A percentile compares a stretch with the other conserved stretches of the same genome.
Conservation (phyloP, 2,797 vertebrate species). For the Heteromormyrus szaboi region DNA sequence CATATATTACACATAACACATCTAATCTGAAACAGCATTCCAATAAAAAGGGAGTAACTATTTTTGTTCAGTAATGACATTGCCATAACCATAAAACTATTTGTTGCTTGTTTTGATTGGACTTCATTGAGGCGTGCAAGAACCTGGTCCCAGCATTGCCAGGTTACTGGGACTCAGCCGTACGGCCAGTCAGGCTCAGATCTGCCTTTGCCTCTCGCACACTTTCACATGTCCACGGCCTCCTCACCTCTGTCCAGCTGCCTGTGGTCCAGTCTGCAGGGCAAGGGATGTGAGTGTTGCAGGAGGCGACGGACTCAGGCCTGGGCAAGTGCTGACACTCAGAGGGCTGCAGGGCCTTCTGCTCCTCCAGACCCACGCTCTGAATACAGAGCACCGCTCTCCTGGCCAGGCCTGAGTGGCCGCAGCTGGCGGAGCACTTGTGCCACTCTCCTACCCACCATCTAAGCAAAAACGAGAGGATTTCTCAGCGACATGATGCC, state of each 20-base stretch:
- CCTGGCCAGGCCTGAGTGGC: conserved; percentile 58
- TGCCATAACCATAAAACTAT: neutral
- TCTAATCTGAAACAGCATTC: neutral
- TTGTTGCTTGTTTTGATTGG: neutral
- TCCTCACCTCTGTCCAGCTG: conserved; percentile 82
- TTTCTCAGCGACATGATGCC: neutral
- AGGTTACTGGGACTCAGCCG: neutral
- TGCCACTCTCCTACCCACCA: conserved; percentile 94
- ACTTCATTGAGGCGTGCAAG: neutral
- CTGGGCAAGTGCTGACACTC: conserved; percentile 68
- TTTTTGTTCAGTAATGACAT: conserved; percentile 1
- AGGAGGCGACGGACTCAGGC: conserved; percentile 60
- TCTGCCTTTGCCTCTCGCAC: neutral
- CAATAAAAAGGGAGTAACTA: neutral
- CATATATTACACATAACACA: neutral
- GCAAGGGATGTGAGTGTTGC: conserved; percentile 69
- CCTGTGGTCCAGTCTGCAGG: conserved; percentile 74
- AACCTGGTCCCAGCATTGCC: neutral
- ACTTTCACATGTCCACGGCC: conserved; percentile 14
- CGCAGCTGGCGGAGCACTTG: conserved; percentile 75
- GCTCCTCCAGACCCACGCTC: conserved; percentile 75
- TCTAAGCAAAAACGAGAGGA: conserved; percentile 44
- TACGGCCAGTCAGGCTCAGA: neutral
- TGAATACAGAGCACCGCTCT: conserved; percentile 81
- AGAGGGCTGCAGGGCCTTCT: conserved; percentile 62